These are phyloP conservation scores for Chrysolina oricalcia DNA, from an alignment of 2,888 invertebrate species.

Conservation along the genomic window DNA sequence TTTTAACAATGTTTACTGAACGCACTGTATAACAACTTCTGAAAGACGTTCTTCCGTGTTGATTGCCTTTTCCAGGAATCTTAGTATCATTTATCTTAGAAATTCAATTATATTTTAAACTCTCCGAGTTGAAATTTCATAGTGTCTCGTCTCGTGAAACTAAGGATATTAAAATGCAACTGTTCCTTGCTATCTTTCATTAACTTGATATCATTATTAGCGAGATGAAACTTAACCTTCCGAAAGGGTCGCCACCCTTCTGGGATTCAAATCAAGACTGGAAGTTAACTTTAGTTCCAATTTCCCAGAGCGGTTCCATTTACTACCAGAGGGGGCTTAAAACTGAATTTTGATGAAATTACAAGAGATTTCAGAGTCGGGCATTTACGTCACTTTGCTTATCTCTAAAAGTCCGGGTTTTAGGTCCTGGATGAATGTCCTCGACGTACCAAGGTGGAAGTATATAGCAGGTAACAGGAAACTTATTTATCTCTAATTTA, in stretches of 20 bases:
- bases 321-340: neutral
- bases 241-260: conserved; percentile 11
- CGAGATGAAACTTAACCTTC: conserved; percentile 9
- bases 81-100: too few relatives aligned
- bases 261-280: conserved; percentile 4
- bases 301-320: conserved; percentile 9
- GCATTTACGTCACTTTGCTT: conserved; percentile 8
- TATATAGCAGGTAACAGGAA: neutral
- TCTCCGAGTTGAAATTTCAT: too few relatives aligned
- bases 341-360: conserved; percentile 20
- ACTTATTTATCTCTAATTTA: neutral
- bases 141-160: neutral
- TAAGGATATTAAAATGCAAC: neutral
- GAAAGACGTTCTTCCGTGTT: too few relatives aligned
- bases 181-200: neutral
- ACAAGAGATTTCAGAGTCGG: conserved; percentile 15
- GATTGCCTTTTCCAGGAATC: too few relatives aligned
- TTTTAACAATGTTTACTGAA: too few relatives aligned
- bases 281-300: conserved; percentile 10
- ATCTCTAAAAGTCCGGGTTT: neutral
- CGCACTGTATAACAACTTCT: too few relatives aligned
- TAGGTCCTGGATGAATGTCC: neutral
- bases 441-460: neutral
- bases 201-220: conserved; percentile 12
- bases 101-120: too few relatives aligned